A percentile compares a stretch with the other conserved stretches of the same genome.
phyloP scores from a whole-genome alignment of 2,888 invertebrate genomes.

The Meliscaeva auricollis region DNA sequence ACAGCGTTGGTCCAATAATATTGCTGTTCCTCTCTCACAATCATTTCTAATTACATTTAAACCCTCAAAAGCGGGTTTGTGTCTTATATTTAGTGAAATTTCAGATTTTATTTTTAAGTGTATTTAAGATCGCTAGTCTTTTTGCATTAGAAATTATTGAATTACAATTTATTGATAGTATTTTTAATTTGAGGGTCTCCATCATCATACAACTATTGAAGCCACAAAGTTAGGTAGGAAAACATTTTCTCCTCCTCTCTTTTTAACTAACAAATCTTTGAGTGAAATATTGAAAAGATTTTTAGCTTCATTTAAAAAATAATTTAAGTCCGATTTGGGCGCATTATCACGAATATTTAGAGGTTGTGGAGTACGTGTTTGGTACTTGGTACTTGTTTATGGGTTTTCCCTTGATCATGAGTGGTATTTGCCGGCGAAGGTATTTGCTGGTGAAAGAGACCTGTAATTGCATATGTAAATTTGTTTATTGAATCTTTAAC shows the following conservation, averaged over 20 bases:
- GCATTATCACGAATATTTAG: not conserved
- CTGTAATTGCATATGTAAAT: too few relatives aligned
- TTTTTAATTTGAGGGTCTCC: not conserved
- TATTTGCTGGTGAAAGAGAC: too few relatives aligned
- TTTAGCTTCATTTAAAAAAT: conserved; percentile 6
- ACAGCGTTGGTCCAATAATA: not conserved
- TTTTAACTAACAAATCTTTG: conserved; percentile 11
- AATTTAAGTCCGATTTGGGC: not conserved
- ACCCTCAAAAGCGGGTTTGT: not conserved
- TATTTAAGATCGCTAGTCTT: not conserved
- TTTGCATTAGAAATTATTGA: too few relatives aligned
- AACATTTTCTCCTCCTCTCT: conserved; percentile 28
- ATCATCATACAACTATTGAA: not conserved
- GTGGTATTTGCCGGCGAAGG: too few relatives aligned
- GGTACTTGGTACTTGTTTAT: not conserved
- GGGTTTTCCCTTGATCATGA: not conserved
- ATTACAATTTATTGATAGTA: not conserved
- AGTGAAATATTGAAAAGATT: conserved; percentile 11
- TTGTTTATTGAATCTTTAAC: too few relatives aligned
- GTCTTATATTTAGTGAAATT: not conserved
- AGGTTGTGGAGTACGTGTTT: not conserved
- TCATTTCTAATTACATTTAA: not conserved
- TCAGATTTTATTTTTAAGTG: not conserved
- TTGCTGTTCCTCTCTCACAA: not conserved
- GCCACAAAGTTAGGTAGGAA: conserved; percentile 1